Evolutionary conservation across 2,113 vertebrate genomes (phyloP), one percentile per base, ranked within the genome.

Genomic region (Electrona antarctica): DNA sequence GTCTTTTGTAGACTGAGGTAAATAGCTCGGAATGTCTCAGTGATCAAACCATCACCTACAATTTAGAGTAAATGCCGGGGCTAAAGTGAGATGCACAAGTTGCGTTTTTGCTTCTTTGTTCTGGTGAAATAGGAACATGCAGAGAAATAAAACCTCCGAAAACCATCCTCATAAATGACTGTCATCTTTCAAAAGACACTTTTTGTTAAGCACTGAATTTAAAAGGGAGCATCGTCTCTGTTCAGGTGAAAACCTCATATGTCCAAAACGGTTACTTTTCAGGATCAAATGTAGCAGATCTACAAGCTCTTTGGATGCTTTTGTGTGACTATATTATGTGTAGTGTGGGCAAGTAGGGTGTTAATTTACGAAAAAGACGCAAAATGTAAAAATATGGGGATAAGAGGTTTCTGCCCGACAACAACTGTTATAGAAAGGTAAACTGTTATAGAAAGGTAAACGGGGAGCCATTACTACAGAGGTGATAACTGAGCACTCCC

Each of bases 11-110:
- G 54, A 70, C 8, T 12, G 13, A 69, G 76, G 73, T 75, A 64
- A 69, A 49, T 60, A 7, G 54, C 58, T 70, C 58, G 51, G 62
- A 76, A 62, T 50, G 33, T n/a, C 81, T 86, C 71, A 74, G 57
- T 67, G 33, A 66, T 63, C 68, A 86, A 82, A 68, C 51, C 60
- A 66, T 72, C 69, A 64, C 69, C 60, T 68, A 74, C 69, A 88
- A 81, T 85, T 87, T 86, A 48, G 58, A 63, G 47, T 73, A 56
- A 87, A 82, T 86, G 55, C 12, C 64, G 57, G 67, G 33, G 57
- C 45, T 80, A 60, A 78, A 83, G 79, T n/a, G 11, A 76, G 48
- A 56, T 6, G 33, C 33, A 41, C 3, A 6, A 41, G 33, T 41
- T 41, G 1, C 33, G 1, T 4, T 41, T 41, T 41, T 41, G 55